phyloP scores from a whole-genome alignment of 2,797 vertebrate species.

The Sebastes hubbsi region DNA sequence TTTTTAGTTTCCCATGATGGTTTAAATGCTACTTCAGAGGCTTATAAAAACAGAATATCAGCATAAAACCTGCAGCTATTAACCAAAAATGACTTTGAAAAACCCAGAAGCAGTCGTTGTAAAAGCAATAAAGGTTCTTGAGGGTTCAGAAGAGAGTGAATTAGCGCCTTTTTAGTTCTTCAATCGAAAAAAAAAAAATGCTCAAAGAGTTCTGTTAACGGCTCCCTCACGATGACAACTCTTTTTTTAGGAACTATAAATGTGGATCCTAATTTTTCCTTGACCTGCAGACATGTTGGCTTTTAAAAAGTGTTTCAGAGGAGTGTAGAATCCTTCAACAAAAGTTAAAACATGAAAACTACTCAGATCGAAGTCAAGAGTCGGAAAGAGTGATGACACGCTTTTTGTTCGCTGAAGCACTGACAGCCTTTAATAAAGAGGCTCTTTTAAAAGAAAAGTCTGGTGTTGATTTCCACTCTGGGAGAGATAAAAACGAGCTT shows the following conservation, averaged over 20 bases:
- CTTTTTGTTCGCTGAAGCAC: background rate
- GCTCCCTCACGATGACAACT: background rate
- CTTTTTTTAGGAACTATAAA: background rate
- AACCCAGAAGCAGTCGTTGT: background rate
- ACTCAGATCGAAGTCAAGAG: background rate
- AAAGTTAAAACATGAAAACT: background rate
- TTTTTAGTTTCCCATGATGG: background rate
- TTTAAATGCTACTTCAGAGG: conserved; percentile 27
- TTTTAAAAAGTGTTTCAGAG: background rate
- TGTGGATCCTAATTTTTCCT: background rate
- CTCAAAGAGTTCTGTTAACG: background rate
- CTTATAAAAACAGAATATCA: conserved; percentile 26
- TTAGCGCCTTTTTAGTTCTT: conserved; percentile 4
- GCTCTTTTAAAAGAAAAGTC: background rate
- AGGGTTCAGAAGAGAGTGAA: background rate
- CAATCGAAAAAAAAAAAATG: background rate
- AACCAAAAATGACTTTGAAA: conserved; percentile 30
- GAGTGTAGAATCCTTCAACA: background rate
- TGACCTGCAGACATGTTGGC: background rate
- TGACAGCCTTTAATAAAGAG: background rate
- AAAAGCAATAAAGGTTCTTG: background rate
- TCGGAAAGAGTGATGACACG: background rate
- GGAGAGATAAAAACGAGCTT: background rate
- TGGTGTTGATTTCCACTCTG: background rate
- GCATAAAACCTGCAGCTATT: conserved; percentile 7